Conservation (phyloP, 2,888 invertebrate genomes). For the Nysson spinosus region DNA sequence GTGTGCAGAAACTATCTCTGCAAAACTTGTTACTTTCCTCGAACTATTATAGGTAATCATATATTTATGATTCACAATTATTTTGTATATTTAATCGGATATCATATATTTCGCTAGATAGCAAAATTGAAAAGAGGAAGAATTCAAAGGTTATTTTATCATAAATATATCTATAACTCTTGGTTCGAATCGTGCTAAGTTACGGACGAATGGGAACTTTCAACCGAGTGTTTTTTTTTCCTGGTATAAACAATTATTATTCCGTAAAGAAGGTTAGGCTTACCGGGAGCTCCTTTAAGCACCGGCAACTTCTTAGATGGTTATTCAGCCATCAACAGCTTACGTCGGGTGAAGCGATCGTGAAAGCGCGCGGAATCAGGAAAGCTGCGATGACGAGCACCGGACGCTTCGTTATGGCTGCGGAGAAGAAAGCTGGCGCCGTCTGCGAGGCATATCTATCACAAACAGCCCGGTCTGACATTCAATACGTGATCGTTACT, state of each 20-base stretch:
- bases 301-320: slow-evolving; percentile 17
- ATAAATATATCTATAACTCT: background rate
- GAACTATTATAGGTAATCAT: too few species aligned
- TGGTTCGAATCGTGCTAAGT: background rate
- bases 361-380: slow-evolving; percentile 23
- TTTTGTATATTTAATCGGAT: too few species aligned
- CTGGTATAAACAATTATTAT: slow-evolving; percentile 20
- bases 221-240: too few species aligned
- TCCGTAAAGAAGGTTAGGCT: slow-evolving; percentile 27
- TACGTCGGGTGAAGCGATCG: slow-evolving; percentile 21
- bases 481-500: slow-evolving; percentile 54
- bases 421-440: slow-evolving; percentile 49
- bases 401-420: slow-evolving; percentile 44
- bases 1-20: too few species aligned
- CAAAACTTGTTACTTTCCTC: too few species aligned
- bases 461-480: slow-evolving; percentile 51
- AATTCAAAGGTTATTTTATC: too few species aligned
- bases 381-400: slow-evolving; percentile 42
- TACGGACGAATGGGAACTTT: background rate
- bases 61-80: too few species aligned
- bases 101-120: too few species aligned
- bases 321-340: slow-evolving; percentile 34
- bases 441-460: slow-evolving; percentile 52
- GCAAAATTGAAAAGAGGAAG: too few species aligned
- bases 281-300: slow-evolving; percentile 12